Evolutionary conservation across 2,888 invertebrate genomes (phyloP), one percentile per base, ranked within the genome.

Genomic region (Lordiphosa fenestrarum): DNA sequence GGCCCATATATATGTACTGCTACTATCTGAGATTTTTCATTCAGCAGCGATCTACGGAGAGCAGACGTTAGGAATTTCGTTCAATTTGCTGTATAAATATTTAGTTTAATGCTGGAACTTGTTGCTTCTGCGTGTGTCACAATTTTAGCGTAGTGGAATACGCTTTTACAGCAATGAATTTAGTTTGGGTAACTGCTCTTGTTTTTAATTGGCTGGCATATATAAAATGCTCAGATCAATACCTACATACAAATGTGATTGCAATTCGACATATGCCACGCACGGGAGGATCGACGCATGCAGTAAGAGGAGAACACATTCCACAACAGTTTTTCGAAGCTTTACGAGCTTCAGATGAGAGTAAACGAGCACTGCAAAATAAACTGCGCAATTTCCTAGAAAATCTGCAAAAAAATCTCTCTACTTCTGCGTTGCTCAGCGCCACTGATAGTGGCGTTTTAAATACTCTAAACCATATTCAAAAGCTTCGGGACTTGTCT

Each of bases 401-500:
- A 48, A 77, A 83, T 36, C 54, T 85, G 0, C 85, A 88, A 12
- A 64, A 57, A 62, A 88, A 88, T 68, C 66, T 86, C 0, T 84
- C 87, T 1, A 77, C 82, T 3, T 84, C 86, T 0, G 48, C 54
- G 1, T 57, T 86, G 37, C 54, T 86, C 0, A 73, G 72, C 57
- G 46, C 51, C 1, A 36, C 60, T 3, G 61, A 58, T 9, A 58
- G 59, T 33, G 66, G 39, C 7, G 30, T 42, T n/a, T 51, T 63
- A 33, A 70, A 53, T 13, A 66, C 60, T 3, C 58, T 55, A 13
- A 54, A 59, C 35, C 72, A 71, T 39, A 41, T 67, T 3, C 21
- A 5, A 0, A 81, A 76, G 37, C 36, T 88, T 12, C 52, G 71
- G 15, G 72, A 82, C 42, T 54, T 88, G 3, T 67, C 78, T 0